phyloP scores from a whole-genome alignment of 2,888 invertebrate genomes.

The Eristalis arbustorum region DNA sequence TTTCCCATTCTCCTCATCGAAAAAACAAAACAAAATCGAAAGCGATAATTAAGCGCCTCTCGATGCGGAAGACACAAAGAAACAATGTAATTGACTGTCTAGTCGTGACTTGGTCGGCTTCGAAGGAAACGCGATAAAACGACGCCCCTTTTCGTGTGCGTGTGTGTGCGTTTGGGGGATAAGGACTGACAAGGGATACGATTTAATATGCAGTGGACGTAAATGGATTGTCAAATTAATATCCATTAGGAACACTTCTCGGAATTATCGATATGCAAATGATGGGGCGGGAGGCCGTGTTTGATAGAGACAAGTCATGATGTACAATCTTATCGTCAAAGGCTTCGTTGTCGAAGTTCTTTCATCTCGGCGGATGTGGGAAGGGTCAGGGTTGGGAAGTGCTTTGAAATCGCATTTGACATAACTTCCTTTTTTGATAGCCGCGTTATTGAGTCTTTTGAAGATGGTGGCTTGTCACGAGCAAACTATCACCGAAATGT shows the following conservation, averaged over 20 bases:
- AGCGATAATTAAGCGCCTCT: conserved; percentile 60
- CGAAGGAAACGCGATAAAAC: conserved; percentile 40
- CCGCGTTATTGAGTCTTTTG: too few species aligned
- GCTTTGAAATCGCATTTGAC: background rate
- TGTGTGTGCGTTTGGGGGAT: background rate
- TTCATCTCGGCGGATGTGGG: background rate
- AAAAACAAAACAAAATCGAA: conserved; percentile 23
- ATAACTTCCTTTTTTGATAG: background rate
- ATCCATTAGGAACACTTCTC: conserved; percentile 42
- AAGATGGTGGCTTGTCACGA: too few species aligned
- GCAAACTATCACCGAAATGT: too few species aligned
- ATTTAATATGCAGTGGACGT: conserved; percentile 48
- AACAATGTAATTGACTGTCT: conserved; percentile 65
- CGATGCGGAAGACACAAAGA: conserved; percentile 28
- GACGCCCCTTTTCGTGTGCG: conserved; percentile 4
- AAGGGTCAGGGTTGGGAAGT: background rate
- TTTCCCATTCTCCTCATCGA: background rate
- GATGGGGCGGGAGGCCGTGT: background rate
- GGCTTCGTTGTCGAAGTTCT: background rate
- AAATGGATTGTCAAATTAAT: conserved; percentile 58
- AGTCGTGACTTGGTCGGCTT: conserved; percentile 52
- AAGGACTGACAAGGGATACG: background rate
- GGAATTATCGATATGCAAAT: background rate
- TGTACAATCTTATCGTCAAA: background rate
- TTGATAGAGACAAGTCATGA: background rate